Evolutionary conservation across 2,113 vertebrate species (phyloP).

Genomic region (Neomonachus schauinslandi): DNA sequence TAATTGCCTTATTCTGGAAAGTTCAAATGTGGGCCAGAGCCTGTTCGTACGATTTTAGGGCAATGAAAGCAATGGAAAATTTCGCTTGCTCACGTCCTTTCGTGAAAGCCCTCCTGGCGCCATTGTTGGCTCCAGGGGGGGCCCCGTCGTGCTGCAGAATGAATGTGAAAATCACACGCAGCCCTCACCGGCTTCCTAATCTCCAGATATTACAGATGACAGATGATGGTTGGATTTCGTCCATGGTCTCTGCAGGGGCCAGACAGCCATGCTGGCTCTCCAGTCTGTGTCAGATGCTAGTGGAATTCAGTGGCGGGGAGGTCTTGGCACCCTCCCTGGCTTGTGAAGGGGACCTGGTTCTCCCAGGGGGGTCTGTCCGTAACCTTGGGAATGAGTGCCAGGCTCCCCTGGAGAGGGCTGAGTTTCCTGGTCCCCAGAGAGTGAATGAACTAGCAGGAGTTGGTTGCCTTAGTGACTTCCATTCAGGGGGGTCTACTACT

Average conservation of each 20-base stretch:
- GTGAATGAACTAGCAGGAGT: rapidly evolving
- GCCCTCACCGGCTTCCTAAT: background rate
- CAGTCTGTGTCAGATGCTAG: background rate
- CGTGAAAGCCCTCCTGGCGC: background rate
- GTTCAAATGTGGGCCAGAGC: constrained; percentile 39
- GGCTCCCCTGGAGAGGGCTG: background rate
- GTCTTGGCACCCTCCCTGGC: background rate
- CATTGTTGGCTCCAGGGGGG: background rate
- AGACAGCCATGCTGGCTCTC: background rate
- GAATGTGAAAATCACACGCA: background rate
- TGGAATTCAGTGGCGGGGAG: background rate
- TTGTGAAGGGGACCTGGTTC: background rate
- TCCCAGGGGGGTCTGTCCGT: background rate
- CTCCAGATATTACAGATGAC: background rate
- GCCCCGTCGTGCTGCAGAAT: background rate
- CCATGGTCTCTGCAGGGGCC: background rate
- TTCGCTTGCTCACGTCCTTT: background rate
- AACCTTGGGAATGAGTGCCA: background rate
- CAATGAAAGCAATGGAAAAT: constrained; percentile 24
- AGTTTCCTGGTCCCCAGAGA: background rate
- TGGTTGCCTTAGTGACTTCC: background rate
- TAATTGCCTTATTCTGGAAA: constrained; percentile 42
- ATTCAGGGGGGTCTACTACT: rapidly evolving
- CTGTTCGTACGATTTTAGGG: background rate
- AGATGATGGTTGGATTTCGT: background rate